Conservation (phyloP, 2,797 vertebrate species). For the Limnodromus scolopaceus region DNA sequence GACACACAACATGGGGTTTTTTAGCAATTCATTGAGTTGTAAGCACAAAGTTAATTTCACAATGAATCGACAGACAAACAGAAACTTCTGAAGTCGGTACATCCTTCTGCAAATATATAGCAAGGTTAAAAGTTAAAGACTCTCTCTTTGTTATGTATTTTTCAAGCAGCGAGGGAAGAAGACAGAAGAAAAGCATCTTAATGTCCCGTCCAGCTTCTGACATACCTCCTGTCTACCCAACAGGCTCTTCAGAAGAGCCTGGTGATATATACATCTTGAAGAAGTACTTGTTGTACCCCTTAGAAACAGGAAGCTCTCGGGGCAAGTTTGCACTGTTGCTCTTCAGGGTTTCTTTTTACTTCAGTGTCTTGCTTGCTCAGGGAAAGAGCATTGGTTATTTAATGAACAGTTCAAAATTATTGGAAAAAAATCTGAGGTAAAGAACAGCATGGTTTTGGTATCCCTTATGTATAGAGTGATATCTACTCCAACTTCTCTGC, state of each 20-base stretch:
- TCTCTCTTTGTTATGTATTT: not conserved
- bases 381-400: not conserved
- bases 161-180: not conserved
- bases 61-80: not conserved
- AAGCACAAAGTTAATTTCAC: not conserved
- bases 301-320: not conserved
- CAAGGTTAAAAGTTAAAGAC: not conserved
- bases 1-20: not conserved
- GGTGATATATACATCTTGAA: not conserved
- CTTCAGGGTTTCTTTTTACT: not conserved
- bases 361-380: not conserved
- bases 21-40: not conserved
- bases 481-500: not conserved
- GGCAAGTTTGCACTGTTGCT: not conserved
- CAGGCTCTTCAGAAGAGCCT: not conserved
- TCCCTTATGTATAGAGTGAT: not conserved
- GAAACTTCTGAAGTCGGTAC: not conserved
- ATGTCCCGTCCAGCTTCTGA: not conserved
- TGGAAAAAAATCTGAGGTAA: not conserved
- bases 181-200: not conserved
- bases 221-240: not conserved
- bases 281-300: accelerated
- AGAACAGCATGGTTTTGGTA: not conserved
- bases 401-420: not conserved
- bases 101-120: not conserved